Base-by-base conservation (phyloP, 2,113 vertebrate species). In the Pseudopipra pipra region DNA sequence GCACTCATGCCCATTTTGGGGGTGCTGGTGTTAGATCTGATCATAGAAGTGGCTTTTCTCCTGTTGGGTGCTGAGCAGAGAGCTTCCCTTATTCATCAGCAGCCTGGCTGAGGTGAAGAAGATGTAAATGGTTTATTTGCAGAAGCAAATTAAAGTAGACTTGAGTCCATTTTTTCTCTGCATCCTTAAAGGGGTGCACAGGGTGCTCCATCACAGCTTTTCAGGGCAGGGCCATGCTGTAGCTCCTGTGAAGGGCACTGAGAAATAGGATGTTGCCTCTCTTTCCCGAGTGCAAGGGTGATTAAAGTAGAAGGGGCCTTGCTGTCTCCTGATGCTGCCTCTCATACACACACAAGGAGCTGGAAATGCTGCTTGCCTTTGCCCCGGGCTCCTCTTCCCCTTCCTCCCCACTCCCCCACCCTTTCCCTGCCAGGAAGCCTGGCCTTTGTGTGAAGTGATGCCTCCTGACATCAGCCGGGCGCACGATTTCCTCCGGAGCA, bases 391-490 rank as follows among this genome's bases (percentile, higher is more conserved):
- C 30, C 89, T 95, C 77, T 96, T 96, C 84, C 86, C 91, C 91
- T 95, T 96, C 95, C 94, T 95, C 61, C 47, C 43, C 8, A 5
- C 75, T 88, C 82, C 68, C 67, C 89, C 93, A 84, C 84, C 93
- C 76, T 65, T 90, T 94, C 91, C 71, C 76, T 2, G 12, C 91
- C 85, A 85, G 95, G 93, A 95, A 93, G 90, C 75, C 82, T 77
- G 93, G 84, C 91, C 89, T 93, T 96, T 89, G 87, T 94, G 95
- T 89, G 84, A 96, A 95, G 78, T 92, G 94, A 97, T 96, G 91
- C 68, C 95, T 96, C 78, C 70, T 97, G 94, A 97, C 95, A 95
- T 95, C 91, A 95, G 95, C 95, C 16, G 2, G 91, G 90, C 43
- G 22, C 17, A 21, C 9, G 6, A 80, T 93, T 95, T 97, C 89